phyloP scores from a whole-genome alignment of 2,113 vertebrate species.

The Sarotherodon lohbergeri region DNA sequence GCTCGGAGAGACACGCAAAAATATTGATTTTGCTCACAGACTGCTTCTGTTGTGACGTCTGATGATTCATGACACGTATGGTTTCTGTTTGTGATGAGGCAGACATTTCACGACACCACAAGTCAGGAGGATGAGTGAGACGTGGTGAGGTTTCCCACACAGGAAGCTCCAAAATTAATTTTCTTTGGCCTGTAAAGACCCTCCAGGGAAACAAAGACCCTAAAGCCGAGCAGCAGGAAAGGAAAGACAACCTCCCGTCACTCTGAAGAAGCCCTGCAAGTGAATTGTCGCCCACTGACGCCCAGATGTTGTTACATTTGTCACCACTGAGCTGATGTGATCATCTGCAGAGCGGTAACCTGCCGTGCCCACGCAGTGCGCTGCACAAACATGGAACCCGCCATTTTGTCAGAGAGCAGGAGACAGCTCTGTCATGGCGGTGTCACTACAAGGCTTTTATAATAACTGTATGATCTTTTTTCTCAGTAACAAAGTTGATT shows the following conservation, averaged over 20 bases:
- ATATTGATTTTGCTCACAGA: not conserved
- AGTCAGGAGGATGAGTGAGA: conserved; percentile 7
- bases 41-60: not conserved
- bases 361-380: not conserved
- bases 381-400: not conserved
- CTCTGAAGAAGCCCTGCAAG: not conserved
- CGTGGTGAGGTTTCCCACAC: conserved; percentile 27
- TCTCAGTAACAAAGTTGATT: not conserved
- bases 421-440: not conserved
- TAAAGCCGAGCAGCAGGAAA: conserved; percentile 43
- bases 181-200: conserved; percentile 15
- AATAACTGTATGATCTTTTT: not conserved
- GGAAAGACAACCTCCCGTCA: conserved; percentile 36
- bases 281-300: not conserved
- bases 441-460: not conserved
- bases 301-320: conserved; percentile 53
- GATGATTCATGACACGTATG: conserved; percentile 11
- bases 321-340: conserved; percentile 39
- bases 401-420: conserved; percentile 33
- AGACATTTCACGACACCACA: conserved; percentile 2
- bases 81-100: conserved; percentile 42
- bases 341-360: conserved; percentile 17
- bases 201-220: conserved; percentile 28
- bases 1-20: not conserved
- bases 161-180: conserved; percentile 54